Conservation (phyloP, 2,113 vertebrate genomes). For the Hippopotamus amphibius region DNA sequence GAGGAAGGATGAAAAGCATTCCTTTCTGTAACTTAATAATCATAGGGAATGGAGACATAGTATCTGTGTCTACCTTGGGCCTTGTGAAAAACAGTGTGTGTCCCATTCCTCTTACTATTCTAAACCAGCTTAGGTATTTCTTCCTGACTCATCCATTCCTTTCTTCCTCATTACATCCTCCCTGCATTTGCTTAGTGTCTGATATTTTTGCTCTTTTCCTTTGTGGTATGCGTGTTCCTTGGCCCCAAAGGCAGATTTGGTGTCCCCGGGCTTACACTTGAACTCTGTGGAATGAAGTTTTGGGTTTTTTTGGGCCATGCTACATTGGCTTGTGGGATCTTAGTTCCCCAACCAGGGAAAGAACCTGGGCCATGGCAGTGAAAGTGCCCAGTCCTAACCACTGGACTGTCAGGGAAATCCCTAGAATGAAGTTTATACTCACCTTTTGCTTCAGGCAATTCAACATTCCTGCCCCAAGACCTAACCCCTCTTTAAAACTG, state of each 20-base stretch:
- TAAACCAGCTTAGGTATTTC: background rate
- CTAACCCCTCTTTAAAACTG: background rate
- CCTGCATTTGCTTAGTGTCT: background rate
- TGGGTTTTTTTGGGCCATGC: too few relatives aligned
- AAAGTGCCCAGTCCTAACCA: too few relatives aligned
- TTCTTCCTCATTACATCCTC: background rate
- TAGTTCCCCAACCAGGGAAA: too few relatives aligned
- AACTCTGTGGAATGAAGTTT: background rate
- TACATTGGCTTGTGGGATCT: too few relatives aligned
- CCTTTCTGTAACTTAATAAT: background rate
- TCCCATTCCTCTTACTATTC: background rate
- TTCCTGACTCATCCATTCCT: background rate
- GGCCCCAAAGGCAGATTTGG: background rate
- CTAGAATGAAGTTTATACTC: background rate
- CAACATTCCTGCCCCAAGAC: background rate
- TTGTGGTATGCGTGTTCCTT: background rate
- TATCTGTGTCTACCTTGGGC: background rate
- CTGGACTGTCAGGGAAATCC: too few relatives aligned
- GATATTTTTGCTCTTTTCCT: background rate
- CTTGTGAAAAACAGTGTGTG: background rate
- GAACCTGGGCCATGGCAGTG: too few relatives aligned
- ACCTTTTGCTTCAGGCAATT: background rate
- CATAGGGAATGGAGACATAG: background rate
- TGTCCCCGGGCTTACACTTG: background rate
- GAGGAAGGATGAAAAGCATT: background rate